Conservation (phyloP, 2,113 vertebrate genomes). For the Vireo altiloquus region DNA sequence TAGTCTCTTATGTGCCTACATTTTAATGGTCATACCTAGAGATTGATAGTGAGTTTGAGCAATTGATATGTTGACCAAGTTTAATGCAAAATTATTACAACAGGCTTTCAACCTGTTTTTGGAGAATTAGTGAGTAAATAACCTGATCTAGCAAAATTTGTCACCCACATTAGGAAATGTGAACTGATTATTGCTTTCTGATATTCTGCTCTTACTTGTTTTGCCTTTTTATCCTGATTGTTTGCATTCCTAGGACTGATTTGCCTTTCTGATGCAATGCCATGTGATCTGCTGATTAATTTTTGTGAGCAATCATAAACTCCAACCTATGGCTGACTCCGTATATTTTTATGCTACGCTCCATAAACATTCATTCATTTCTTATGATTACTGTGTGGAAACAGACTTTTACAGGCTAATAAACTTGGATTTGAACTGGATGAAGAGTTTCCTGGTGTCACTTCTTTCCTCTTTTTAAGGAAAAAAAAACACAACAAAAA, state of each 20-base stretch:
- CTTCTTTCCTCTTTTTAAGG: slow-evolving; percentile 24
- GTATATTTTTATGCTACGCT: slow-evolving; percentile 23
- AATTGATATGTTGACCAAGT: not conserved
- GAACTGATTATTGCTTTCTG: slow-evolving; percentile 53
- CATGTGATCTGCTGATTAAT: slow-evolving; percentile 62
- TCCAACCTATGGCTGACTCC: slow-evolving; percentile 21
- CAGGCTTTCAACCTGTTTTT: not conserved
- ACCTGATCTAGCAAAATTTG: slow-evolving; percentile 24
- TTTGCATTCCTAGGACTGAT: slow-evolving; percentile 60
- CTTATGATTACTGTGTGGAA: slow-evolving; percentile 56
- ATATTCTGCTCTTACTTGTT: slow-evolving; percentile 50
- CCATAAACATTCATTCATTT: slow-evolving; percentile 55
- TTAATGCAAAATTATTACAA: not conserved
- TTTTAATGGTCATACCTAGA: not conserved
- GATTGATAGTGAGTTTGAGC: not conserved
- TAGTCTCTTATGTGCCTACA: not conserved
- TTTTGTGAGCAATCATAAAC: slow-evolving; percentile 59
- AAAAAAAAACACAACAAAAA: not conserved
- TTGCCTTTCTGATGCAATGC: slow-evolving; percentile 63
- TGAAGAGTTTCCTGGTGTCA: not conserved
- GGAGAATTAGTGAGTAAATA: slow-evolving; percentile 17
- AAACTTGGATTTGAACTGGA: slow-evolving; percentile 61
- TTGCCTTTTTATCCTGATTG: slow-evolving; percentile 49
- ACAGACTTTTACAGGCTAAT: slow-evolving; percentile 58
- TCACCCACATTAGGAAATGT: slow-evolving; percentile 16